Percentiles rank a stretch among this genome's conserved stretches.
Conservation (phyloP, 2,113 vertebrate species). For the Hippocampus mohnikei region DNA sequence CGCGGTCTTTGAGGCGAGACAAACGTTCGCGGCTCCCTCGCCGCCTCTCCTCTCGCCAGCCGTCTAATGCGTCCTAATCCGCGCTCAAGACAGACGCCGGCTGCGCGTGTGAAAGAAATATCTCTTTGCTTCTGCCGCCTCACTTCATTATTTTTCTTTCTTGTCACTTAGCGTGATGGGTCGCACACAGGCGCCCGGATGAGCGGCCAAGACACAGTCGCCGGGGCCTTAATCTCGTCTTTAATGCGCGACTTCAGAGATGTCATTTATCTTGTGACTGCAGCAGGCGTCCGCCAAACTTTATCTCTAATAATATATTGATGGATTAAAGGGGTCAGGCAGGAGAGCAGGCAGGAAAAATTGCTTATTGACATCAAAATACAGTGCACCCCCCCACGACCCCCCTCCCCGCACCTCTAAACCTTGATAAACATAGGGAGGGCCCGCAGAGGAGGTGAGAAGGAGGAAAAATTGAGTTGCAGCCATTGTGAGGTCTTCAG, state of each 20-base stretch:
- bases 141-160: constrained; percentile 99
- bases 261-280: constrained; percentile 99
- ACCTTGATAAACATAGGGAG: constrained; percentile 99
- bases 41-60: constrained; percentile 80
- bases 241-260: constrained; percentile 99
- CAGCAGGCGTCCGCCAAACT: constrained; percentile 99
- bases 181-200: constrained; percentile 99
- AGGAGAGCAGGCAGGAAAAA: constrained; percentile 99
- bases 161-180: constrained; percentile 99
- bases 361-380: constrained; percentile 99
- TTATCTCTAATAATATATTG: constrained; percentile 99
- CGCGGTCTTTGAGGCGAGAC: constrained; percentile 66
- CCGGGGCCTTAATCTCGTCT: constrained; percentile 99
- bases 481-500: constrained; percentile 73
- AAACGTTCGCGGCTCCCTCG: constrained; percentile 66
- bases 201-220: constrained; percentile 99
- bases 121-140: constrained; percentile 86
- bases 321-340: constrained; percentile 99
- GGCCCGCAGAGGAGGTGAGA: constrained; percentile 61
- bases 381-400: constrained; percentile 83
- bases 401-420: constrained; percentile 72
- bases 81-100: constrained; percentile 75
- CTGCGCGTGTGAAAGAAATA: constrained; percentile 79
- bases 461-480: constrained; percentile 63
- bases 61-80: constrained; percentile 82